Percentiles rank a stretch among this genome's conserved stretches.
phyloP scores from a whole-genome alignment of 2,888 invertebrate genomes.

The Drosophila lacicola region DNA sequence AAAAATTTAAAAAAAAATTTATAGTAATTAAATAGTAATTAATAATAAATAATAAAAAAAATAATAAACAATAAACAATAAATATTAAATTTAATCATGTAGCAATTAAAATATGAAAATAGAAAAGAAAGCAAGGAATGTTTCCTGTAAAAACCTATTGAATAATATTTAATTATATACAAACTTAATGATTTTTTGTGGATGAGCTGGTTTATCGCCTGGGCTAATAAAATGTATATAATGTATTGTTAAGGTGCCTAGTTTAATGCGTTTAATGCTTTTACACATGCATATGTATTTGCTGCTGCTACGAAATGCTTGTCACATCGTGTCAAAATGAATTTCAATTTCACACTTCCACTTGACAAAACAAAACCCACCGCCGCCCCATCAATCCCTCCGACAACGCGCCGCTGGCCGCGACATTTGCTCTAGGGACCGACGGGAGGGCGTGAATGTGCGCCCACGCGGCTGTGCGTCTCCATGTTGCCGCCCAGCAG shows the following conservation, averaged over 20 bases:
- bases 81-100: too few relatives aligned
- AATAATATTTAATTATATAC: too few relatives aligned
- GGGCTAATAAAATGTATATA: not conserved
- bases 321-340: conserved; percentile 44
- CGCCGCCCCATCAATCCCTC: conserved; percentile 6
- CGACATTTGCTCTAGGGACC: conserved; percentile 22
- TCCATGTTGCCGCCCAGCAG: conserved; percentile 4
- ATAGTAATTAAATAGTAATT: not conserved
- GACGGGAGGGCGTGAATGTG: not conserved
- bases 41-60: not conserved
- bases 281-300: not conserved
- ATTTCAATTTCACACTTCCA: conserved; percentile 69
- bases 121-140: too few relatives aligned
- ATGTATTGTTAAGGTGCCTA: conserved; percentile 1
- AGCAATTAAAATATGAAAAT: too few relatives aligned
- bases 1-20: too few relatives aligned
- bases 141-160: too few relatives aligned
- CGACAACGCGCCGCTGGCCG: conserved; percentile 36
- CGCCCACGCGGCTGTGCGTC: conserved; percentile 34
- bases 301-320: conserved; percentile 10
- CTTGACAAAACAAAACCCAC: conserved; percentile 31
- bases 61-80: too few relatives aligned
- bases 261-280: not conserved
- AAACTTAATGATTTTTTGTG: too few relatives aligned
- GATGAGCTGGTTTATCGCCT: not conserved